Percentiles rank a stretch among this genome's conserved stretches.
Evolutionary conservation across 2,888 invertebrate genomes (phyloP).

Genomic region (Callyntrura guangdongensis): DNA sequence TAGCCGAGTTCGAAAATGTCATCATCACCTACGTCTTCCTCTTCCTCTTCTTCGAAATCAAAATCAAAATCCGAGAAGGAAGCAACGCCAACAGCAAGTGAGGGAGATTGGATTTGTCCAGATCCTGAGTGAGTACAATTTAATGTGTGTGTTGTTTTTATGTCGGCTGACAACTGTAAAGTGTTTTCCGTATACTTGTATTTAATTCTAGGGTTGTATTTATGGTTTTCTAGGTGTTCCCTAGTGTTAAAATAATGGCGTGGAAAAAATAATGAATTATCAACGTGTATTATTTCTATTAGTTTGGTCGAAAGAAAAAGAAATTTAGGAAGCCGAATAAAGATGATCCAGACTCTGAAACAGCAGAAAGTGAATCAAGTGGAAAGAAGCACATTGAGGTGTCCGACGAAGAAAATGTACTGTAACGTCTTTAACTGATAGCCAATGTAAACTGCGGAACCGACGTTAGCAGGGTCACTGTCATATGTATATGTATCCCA

Average conservation of each 20-base stretch:
- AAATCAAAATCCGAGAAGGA: slow-evolving; percentile 12
- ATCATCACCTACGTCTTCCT: slow-evolving; percentile 19
- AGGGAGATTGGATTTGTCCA: slow-evolving; percentile 84
- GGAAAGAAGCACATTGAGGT: slow-evolving; percentile 29
- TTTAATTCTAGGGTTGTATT: too few relatives aligned
- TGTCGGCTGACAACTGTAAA: background rate
- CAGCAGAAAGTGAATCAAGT: slow-evolving; percentile 54
- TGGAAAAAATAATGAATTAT: background rate
- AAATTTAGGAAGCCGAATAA: slow-evolving; percentile 86
- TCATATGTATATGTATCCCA: too few relatives aligned
- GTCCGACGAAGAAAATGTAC: slow-evolving; percentile 66
- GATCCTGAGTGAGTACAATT: slow-evolving; percentile 82
- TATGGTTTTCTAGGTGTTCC: too few relatives aligned
- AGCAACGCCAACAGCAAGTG: slow-evolving; percentile 62
- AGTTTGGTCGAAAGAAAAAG: slow-evolving; percentile 87
- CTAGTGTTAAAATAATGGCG: too few relatives aligned
- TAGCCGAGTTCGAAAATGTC: slow-evolving; percentile 15
- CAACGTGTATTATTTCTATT: slow-evolving; percentile 60
- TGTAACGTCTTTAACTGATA: background rate
- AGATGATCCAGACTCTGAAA: slow-evolving; percentile 67
- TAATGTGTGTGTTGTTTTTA: background rate
- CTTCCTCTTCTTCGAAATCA: slow-evolving; percentile 66
- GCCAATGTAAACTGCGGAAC: too few relatives aligned
- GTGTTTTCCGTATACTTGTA: background rate
- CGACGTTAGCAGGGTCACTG: too few relatives aligned